phyloP scores from a whole-genome alignment of 2,113 vertebrate species.

The Lophochroa leadbeateri region DNA sequence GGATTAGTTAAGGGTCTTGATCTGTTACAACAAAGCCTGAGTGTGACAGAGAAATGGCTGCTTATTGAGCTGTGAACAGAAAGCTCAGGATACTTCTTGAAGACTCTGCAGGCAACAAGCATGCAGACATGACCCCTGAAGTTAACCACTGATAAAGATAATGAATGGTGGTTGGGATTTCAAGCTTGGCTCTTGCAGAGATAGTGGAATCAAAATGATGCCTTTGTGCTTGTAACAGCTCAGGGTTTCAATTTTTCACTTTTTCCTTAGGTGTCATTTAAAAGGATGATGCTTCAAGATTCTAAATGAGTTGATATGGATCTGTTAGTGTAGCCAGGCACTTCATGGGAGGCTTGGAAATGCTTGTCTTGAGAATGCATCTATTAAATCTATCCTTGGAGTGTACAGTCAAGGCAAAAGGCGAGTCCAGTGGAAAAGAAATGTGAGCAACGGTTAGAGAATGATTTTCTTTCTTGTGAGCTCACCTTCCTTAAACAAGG shows the following conservation, averaged over 20 bases:
- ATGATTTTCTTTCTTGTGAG: slow-evolving; percentile 17
- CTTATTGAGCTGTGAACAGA: neutral
- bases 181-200: neutral
- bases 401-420: neutral
- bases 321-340: neutral
- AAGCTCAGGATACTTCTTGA: neutral
- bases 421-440: neutral
- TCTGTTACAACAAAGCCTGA: neutral
- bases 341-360: neutral
- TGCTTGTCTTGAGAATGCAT: neutral
- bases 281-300: neutral
- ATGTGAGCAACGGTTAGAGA: neutral
- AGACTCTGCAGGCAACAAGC: neutral
- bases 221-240: neutral
- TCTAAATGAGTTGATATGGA: fast-evolving
- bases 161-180: neutral
- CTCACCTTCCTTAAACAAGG: slow-evolving; percentile 27
- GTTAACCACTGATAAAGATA: neutral
- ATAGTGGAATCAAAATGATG: neutral
- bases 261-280: neutral
- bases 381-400: neutral
- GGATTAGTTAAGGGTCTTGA: neutral
- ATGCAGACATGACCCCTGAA: neutral
- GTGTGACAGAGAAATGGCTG: neutral
- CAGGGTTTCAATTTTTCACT: neutral